Base-by-base conservation (phyloP, 30 jellyfish, hydroid and myxozoan genomes). In the Turritopsis rubra region DNA sequence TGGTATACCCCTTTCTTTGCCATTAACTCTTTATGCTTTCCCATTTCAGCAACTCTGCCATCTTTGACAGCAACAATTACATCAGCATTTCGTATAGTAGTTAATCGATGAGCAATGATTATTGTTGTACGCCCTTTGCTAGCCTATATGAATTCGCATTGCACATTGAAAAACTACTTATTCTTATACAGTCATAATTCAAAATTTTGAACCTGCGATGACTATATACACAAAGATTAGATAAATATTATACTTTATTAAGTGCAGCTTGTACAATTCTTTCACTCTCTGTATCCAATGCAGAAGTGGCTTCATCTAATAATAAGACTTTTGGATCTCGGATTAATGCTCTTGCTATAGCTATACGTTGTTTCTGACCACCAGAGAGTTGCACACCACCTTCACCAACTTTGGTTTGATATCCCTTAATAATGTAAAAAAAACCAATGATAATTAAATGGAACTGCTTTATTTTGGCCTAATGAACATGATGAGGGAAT, bases 381-480 rank as follows among this genome's bases (percentile, higher is more conserved):
- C 99, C 99, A 66, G 97, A 87, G 24, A 94, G 82, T 89, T 94
- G 97, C 0, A 97, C 99, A 8, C 99, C 99, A 4, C 99, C 97
- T 78, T 94, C 99, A 20, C 99, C 99, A 75, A 94, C 99, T n/a
- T 54, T 54, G 28, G 99, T 94, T 29, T 94, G 88, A 66, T 89
- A 94, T 53, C 84, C 90, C 97, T 93, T 28, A 7, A 68, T 19
- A 0, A 19, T 27, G 30, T 7, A 23, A 68, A 60, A 60, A 21
- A 60, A n/a, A n/a, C n/a, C n/a, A n/a, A n/a, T n/a, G n/a, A n/a
- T n/a, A n/a, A n/a, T n/a, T n/a, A n/a, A n/a, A n/a, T n/a, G n/a
- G n/a, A n/a, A n/a, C n/a, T n/a, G n/a, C n/a, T n/a, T n/a, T n/a
- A n/a, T n/a, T n/a, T n/a, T n/a, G n/a, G n/a, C n/a, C n/a, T n/a